Evolutionary conservation across 2,113 vertebrate species (phyloP).

Genomic region (Anarhynchus alexandrinus): DNA sequence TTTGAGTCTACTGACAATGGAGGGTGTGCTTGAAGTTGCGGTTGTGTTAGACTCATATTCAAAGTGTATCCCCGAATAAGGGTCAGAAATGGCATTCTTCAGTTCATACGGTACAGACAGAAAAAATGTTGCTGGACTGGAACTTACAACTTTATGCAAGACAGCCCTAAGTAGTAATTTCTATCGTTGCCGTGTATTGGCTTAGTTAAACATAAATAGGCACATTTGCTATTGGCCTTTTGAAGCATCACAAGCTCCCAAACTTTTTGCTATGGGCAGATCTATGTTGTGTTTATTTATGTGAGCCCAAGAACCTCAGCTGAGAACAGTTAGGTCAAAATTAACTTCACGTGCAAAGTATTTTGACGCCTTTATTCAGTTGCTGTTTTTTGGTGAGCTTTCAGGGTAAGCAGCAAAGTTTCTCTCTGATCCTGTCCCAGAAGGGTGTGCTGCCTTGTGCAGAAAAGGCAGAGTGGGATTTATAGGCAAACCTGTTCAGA

Average conservation of each 20-base stretch:
- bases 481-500: neutral
- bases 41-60: neutral
- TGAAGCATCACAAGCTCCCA: neutral
- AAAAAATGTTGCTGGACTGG: neutral
- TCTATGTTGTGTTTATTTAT: neutral
- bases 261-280: neutral
- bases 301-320: neutral
- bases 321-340: neutral
- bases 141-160: neutral
- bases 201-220: neutral
- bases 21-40: neutral
- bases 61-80: neutral
- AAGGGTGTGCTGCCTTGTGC: neutral
- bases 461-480: neutral
- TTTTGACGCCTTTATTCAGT: neutral
- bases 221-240: neutral
- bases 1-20: neutral
- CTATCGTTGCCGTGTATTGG: neutral
- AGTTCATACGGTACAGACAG: neutral
- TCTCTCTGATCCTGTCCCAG: neutral
- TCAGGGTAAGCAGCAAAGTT: neutral
- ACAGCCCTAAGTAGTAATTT: neutral
- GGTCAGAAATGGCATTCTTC: neutral
- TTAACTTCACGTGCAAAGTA: neutral
- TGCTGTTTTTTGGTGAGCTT: neutral